Conservation (phyloP, 1,140 invertebrate species). For the Heliothis virescens region DNA sequence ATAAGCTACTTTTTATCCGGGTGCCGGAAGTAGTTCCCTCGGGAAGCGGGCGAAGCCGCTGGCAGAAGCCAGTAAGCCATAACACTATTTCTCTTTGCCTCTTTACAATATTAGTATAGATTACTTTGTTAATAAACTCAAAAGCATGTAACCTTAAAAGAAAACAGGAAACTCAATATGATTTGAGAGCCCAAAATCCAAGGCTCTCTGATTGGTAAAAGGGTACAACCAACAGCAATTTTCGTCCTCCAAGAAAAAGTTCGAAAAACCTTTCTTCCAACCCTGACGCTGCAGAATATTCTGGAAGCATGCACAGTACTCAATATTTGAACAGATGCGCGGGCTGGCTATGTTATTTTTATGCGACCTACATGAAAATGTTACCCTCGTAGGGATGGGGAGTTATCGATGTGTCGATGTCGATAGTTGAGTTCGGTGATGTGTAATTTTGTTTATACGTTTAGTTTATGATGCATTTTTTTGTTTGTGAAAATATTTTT, state of each 20-base stretch:
- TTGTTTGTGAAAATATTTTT: no score
- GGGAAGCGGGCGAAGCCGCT: no score
- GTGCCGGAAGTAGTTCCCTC: no score
- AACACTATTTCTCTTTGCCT: no score
- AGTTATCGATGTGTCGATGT: conserved; percentile 39
- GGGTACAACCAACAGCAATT: not conserved
- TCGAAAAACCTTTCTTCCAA: not conserved
- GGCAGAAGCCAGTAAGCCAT: no score
- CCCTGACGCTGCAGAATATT: conserved; percentile 23
- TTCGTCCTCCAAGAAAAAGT: not conserved
- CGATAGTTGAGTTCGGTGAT: not conserved
- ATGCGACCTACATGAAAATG: conserved; percentile 65
- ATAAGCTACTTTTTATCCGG: no score
- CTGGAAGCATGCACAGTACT: conserved; percentile 50
- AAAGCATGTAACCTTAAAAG: not conserved
- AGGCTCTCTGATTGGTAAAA: not conserved
- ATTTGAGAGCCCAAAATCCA: not conserved
- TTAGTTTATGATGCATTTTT: no score
- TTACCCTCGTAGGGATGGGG: conserved; percentile 42
- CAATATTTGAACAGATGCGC: conserved; percentile 65
- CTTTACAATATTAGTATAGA: no score
- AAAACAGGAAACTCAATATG: not conserved
- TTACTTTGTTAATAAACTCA: no score
- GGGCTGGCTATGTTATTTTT: conserved; percentile 58
- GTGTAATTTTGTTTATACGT: no score